Conservation (phyloP, 2,888 invertebrate species). For the Leuctra nigra region DNA sequence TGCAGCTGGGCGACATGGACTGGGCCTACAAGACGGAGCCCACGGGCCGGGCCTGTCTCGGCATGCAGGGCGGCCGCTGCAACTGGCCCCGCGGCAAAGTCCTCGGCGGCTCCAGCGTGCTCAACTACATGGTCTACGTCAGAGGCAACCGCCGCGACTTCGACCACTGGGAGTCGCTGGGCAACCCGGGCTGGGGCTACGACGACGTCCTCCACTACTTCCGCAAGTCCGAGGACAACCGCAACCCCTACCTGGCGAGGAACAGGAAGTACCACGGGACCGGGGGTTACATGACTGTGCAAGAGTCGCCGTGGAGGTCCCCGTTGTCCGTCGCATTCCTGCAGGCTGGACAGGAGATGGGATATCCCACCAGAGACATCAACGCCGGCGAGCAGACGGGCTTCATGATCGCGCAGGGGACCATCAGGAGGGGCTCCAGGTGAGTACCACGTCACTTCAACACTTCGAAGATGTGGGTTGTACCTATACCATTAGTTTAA, state of each 20-base stretch:
- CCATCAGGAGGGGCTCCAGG: slow-evolving; percentile 66
- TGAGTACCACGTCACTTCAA: too few species aligned
- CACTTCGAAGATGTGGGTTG: too few species aligned
- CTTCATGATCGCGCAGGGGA: slow-evolving; percentile 77
- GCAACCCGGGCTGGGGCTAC: slow-evolving; percentile 87
- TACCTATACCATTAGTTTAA: too few species aligned
- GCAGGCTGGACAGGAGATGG: slow-evolving; percentile 73
- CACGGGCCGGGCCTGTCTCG: slow-evolving; percentile 70
- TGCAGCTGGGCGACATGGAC: slow-evolving; percentile 78
- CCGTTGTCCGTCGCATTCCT: slow-evolving; percentile 77
- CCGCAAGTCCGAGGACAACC: slow-evolving; percentile 82
- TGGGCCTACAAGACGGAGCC: slow-evolving; percentile 89
- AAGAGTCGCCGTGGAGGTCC: slow-evolving; percentile 79
- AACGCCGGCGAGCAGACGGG: slow-evolving; percentile 75
- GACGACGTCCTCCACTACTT: slow-evolving; percentile 80
- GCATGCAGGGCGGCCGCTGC: slow-evolving; percentile 73
- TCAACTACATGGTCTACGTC: slow-evolving; percentile 89
- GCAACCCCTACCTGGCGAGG: slow-evolving; percentile 71
- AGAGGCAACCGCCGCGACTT: slow-evolving; percentile 78
- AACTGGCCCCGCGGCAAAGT: slow-evolving; percentile 89
- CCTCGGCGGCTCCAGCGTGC: slow-evolving; percentile 77
- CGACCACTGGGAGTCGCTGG: slow-evolving; percentile 79
- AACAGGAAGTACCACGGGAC: slow-evolving; percentile 58
- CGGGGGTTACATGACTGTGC: slow-evolving; percentile 70
- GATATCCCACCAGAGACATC: slow-evolving; percentile 75